Percentiles rank a stretch among this genome's conserved stretches.
These are phyloP conservation scores for Sarcophaga peregrina DNA, from an alignment of 1,140 invertebrate genomes.

Conservation along the genomic window DNA sequence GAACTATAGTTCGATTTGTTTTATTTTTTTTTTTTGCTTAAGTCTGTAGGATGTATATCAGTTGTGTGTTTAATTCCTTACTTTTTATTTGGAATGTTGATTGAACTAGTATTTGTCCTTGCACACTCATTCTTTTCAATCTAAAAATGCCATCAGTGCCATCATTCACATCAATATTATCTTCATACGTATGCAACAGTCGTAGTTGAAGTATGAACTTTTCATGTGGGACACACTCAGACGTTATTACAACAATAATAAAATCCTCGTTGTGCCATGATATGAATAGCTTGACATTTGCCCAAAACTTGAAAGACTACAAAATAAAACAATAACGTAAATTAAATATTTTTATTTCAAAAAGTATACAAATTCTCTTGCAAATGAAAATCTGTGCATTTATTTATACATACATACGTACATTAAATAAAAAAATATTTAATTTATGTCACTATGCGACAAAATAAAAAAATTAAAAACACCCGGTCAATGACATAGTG, in stretches of 20 bases:
- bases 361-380: no score
- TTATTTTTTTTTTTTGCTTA: no score
- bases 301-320: neutral
- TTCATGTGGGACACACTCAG: neutral
- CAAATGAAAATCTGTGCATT: no score
- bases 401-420: neutral
- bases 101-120: constrained; percentile 26
- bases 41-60: no score
- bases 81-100: constrained; percentile 31
- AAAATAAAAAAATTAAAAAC: no score
- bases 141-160: neutral
- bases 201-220: neutral
- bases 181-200: constrained; percentile 6
- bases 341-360: constrained; percentile 5
- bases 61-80: no score
- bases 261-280: constrained; percentile 25
- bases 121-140: neutral
- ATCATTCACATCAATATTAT: neutral
- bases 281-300: constrained; percentile 37
- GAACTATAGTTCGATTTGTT: no score
- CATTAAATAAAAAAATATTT: no score
- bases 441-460: no score
- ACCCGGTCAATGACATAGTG: no score
- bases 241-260: neutral
- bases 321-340: constrained; percentile 16